A percentile compares a stretch with the other conserved stretches of the same genome.
Evolutionary conservation across 2,113 vertebrate genomes (phyloP).

Genomic region (Elanoides forficatus): DNA sequence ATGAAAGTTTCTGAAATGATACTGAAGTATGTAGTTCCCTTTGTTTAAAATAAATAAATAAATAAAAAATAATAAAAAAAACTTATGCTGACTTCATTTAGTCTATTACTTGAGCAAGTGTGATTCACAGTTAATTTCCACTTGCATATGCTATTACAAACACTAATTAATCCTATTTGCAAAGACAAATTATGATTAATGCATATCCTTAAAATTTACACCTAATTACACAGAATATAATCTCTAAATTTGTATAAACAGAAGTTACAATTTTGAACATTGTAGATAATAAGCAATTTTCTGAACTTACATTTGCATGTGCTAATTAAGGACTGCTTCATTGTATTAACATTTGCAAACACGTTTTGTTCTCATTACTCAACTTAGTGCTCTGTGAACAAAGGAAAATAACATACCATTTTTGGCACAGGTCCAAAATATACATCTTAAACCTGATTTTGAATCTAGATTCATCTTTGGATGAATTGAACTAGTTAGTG

Average conservation of each 20-base stretch:
- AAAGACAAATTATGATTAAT: slow-evolving; percentile 51
- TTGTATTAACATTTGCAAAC: slow-evolving; percentile 30
- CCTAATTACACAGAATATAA: slow-evolving; percentile 53
- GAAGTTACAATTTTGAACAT: slow-evolving; percentile 10
- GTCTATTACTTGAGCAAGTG: background rate
- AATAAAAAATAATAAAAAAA: too few species aligned
- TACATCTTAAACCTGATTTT: background rate
- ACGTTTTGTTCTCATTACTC: background rate
- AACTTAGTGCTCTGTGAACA: background rate
- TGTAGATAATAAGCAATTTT: slow-evolving; percentile 9
- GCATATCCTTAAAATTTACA: slow-evolving; percentile 31
- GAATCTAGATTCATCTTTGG: background rate
- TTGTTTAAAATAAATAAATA: background rate
- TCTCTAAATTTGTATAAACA: slow-evolving; percentile 37
- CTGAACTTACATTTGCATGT: slow-evolving; percentile 28
- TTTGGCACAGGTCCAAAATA: background rate
- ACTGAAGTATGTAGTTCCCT: background rate
- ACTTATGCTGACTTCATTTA: background rate
- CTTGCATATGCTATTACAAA: slow-evolving; percentile 26
- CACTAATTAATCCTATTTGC: slow-evolving; percentile 47
- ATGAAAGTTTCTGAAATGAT: background rate
- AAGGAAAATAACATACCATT: background rate
- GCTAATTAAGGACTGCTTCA: background rate
- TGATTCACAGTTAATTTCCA: slow-evolving; percentile 9
- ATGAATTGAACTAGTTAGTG: background rate